Evolutionary conservation across 1,140 invertebrate genomes (phyloP).

Genomic region (Eueides isabella): DNA sequence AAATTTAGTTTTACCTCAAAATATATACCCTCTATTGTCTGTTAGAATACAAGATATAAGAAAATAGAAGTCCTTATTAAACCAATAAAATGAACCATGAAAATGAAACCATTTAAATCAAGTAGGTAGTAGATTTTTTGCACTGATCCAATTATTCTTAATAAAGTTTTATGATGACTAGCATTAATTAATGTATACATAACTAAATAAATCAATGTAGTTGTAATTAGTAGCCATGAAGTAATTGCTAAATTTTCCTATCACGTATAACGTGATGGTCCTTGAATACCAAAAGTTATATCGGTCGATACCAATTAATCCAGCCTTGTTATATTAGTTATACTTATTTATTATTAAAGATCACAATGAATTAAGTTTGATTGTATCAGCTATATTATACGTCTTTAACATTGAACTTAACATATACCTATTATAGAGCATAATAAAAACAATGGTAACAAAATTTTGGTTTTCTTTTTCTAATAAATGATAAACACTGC

Average conservation of each 20-base stretch:
- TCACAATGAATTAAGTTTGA: slow-evolving; percentile 1
- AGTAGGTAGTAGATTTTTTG: no score
- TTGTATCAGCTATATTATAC: not conserved
- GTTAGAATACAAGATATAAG: no score
- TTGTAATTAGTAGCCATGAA: not conserved
- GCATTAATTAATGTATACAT: not conserved
- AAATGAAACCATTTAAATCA: no score
- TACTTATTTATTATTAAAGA: slow-evolving; percentile 36
- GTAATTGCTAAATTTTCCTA: slow-evolving; percentile 34
- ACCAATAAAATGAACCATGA: no score
- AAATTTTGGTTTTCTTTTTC: not conserved
- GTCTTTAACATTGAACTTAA: not conserved
- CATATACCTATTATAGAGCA: not conserved
- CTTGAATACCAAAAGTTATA: slow-evolving; percentile 43
- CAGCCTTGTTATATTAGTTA: slow-evolving; percentile 52
- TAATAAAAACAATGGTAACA: not conserved
- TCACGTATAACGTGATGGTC: slow-evolving; percentile 61
- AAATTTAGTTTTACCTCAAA: no score
- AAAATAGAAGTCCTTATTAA: no score
- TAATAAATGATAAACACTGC: not conserved
- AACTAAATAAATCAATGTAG: not conserved
- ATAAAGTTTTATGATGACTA: not conserved
- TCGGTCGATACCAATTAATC: slow-evolving; percentile 47
- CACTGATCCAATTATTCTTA: slow-evolving; percentile 5
- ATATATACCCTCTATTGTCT: no score